phyloP scores from a whole-genome alignment of 2,113 vertebrate genomes.

The Mola mola region DNA sequence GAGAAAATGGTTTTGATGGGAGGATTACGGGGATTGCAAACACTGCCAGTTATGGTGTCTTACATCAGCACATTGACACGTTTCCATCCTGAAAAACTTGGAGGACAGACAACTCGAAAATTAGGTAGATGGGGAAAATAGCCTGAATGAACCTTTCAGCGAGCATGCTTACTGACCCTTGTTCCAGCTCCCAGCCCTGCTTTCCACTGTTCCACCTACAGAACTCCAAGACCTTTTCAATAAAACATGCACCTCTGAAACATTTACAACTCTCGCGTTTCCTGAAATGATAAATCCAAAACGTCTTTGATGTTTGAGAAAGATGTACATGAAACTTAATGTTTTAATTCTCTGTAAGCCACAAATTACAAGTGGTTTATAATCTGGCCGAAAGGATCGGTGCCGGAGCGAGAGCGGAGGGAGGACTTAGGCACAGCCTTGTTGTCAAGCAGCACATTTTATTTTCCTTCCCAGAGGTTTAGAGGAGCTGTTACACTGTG shows the following conservation, averaged over 20 bases:
- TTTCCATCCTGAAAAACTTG: slow-evolving; percentile 29
- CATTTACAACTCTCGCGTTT: slow-evolving; percentile 71
- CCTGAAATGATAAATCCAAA: slow-evolving; percentile 78
- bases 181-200: slow-evolving; percentile 24
- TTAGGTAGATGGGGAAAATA: slow-evolving; percentile 10
- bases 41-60: neutral
- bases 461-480: slow-evolving; percentile 63
- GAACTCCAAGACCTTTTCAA: slow-evolving; percentile 59
- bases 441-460: slow-evolving; percentile 55
- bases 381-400: slow-evolving; percentile 41
- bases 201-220: slow-evolving; percentile 52
- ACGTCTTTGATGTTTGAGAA: slow-evolving; percentile 64
- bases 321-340: slow-evolving; percentile 64
- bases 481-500: slow-evolving; percentile 56
- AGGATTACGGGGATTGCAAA: neutral
- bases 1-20: slow-evolving; percentile 21
- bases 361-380: slow-evolving; percentile 68
- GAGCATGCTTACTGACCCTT: slow-evolving; percentile 42
- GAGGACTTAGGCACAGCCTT: slow-evolving; percentile 6
- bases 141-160: slow-evolving; percentile 45
- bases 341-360: slow-evolving; percentile 72
- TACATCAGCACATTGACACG: slow-evolving; percentile 12
- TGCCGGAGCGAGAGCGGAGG: slow-evolving; percentile 3
- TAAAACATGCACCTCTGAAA: slow-evolving; percentile 74
- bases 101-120: slow-evolving; percentile 15